phyloP scores from a whole-genome alignment of 2,797 vertebrate species.

The Bryconaethiops microstoma region DNA sequence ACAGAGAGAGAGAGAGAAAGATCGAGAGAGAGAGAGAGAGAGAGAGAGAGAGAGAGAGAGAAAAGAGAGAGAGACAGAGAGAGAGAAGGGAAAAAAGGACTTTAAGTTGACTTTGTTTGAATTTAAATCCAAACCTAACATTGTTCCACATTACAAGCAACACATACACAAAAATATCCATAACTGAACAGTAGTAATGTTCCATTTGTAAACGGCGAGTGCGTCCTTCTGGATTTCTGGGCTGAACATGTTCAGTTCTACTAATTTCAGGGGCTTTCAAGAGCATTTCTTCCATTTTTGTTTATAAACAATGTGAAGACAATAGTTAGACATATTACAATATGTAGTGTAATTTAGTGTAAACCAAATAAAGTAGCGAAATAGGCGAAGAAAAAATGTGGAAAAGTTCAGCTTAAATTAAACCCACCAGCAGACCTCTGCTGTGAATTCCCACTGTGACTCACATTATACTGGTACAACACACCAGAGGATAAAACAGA shows the following conservation, averaged over 20 bases:
- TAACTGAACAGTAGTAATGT: not conserved
- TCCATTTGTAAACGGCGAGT: not conserved
- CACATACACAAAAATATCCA: not conserved
- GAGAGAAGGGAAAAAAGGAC: too few relatives aligned
- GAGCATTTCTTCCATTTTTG: not conserved
- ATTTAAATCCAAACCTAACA: not conserved
- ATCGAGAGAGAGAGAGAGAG: not conserved
- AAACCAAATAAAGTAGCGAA: not conserved
- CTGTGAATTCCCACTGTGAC: conserved; percentile 12
- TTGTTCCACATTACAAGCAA: conserved; percentile 4
- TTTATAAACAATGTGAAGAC: not conserved
- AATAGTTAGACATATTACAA: not conserved
- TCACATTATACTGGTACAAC: not conserved
- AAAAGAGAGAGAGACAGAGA: too few relatives aligned
- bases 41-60: too few relatives aligned
- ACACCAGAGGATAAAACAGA: conserved; percentile 10
- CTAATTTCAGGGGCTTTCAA: not conserved
- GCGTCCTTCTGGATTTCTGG: too few relatives aligned
- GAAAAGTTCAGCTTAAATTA: not conserved
- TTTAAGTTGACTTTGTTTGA: too few relatives aligned
- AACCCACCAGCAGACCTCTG: not conserved
- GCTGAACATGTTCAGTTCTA: not conserved
- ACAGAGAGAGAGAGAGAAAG: not conserved
- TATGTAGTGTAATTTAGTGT: not conserved
- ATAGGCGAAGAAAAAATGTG: not conserved